Percentiles rank a stretch among this genome's conserved stretches.
phyloP scores from a whole-genome alignment of 2,113 vertebrate species.

The Helogale parvula region DNA sequence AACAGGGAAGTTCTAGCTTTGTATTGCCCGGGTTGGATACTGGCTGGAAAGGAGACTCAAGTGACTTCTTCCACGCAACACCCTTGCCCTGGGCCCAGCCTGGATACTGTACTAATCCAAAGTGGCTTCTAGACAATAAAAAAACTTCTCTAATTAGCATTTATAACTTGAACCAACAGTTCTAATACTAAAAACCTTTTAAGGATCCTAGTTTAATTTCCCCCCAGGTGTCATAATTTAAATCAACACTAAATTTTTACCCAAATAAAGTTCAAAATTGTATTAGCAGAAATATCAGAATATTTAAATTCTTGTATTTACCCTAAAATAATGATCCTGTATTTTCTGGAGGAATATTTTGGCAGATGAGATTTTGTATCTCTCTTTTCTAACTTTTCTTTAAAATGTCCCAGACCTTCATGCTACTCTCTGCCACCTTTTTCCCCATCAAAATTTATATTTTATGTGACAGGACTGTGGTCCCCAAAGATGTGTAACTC shows the following conservation, averaged over 20 bases:
- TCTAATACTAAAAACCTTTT: neutral
- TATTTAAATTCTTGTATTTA: neutral
- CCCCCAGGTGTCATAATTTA: neutral
- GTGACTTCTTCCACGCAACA: neutral
- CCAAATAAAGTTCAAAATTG: neutral
- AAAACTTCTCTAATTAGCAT: neutral
- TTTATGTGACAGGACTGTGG: neutral
- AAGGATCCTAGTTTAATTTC: neutral
- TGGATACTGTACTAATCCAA: neutral
- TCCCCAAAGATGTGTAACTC: neutral
- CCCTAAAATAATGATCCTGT: conserved; percentile 9
- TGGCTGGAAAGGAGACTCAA: neutral
- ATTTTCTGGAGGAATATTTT: neutral
- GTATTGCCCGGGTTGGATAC: neutral
- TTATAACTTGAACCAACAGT: neutral
- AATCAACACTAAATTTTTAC: neutral
- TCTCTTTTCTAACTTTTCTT: neutral
- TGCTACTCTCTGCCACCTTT: neutral
- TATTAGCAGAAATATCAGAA: neutral
- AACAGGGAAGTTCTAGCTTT: neutral
- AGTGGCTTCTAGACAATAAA: neutral
- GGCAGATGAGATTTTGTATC: neutral
- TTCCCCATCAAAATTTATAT: neutral
- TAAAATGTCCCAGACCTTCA: neutral
- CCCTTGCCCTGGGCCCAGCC: neutral